Base-by-base conservation (phyloP, 2,888 invertebrate species). In the Nemapogon koenigi region DNA sequence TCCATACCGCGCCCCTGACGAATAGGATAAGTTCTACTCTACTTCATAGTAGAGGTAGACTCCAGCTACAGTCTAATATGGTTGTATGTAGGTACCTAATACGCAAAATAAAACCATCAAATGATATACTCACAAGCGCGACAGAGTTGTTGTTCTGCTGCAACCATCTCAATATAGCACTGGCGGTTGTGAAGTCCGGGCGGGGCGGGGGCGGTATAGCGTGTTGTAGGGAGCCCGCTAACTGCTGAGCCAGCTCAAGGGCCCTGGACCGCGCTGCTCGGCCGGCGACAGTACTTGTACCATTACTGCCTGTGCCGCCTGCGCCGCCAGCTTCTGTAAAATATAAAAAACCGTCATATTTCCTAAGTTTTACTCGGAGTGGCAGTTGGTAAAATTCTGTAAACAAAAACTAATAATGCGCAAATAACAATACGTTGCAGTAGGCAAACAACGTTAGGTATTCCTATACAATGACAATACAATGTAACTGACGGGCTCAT, bases 141-240 rank as follows among this genome's bases (percentile, higher is more conserved):
- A 72, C 67, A 2, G 69, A 61, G 50, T 73, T 75, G 53, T 76
- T 76, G 55, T 76, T 75, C 52, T 75, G 83, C 52, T 83, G 84
- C 47, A 89, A 71, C 89, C 89, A 89, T 39, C 85, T 76, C 40
- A 87, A 61, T 44, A 89, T 82, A 43, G 85, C 81, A 59, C 85
- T 84, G 47, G 82, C 79, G 36, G 86, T 83, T 50, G 82, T 81
- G 53, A 84, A 81, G 61, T 88, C 88, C 1, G 87, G 88, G 6
- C 83, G 71, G 13, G 85, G 83, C 3, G 86, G 86, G 33, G 84
- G 83, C 31, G 82, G 81, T 22, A 86, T 78, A 15, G 84, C 81
- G 52, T 82, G 84, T 64, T 87, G 86, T 42, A 88, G 81, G 2
- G 85, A 83, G 14, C 81, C 72, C 31, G 84, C 82, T 38, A 88